Evolutionary conservation across 2,888 invertebrate genomes (phyloP).

Genomic region (Lypha dubia): DNA sequence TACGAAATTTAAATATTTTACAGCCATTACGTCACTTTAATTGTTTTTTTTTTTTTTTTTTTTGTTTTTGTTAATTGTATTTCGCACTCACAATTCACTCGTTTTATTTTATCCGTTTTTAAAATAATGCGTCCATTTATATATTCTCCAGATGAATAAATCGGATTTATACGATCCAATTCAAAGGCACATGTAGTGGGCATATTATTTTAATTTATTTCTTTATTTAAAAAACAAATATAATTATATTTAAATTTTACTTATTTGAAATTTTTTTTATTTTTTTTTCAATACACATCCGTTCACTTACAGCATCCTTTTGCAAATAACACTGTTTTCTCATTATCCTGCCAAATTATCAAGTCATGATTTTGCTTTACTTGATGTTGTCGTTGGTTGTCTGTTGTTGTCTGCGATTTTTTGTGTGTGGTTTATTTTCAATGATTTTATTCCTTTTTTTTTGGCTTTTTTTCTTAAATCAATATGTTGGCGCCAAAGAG

Average conservation of each 20-base stretch:
- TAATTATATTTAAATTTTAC: constrained; percentile 15
- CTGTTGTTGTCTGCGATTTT: constrained; percentile 45
- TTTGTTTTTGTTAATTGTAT: background rate
- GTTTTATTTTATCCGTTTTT: constrained; percentile 79
- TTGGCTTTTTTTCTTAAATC: constrained; percentile 64
- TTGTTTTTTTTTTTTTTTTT: too few species aligned
- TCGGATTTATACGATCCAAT: constrained; percentile 79
- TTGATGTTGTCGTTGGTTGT: constrained; percentile 11
- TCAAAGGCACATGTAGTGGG: constrained; percentile 81
- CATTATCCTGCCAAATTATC: constrained; percentile 52
- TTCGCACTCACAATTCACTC: constrained; percentile 78
- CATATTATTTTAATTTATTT: constrained; percentile 71
- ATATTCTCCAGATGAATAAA: constrained; percentile 80
- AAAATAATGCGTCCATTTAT: constrained; percentile 79
- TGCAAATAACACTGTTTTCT: constrained; percentile 57
- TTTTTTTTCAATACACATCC: constrained; percentile 58
- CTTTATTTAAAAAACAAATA: too few species aligned
- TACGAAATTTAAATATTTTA: background rate
- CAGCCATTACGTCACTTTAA: constrained; percentile 28
- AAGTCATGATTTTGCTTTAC: constrained; percentile 18
- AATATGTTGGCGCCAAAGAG: constrained; percentile 73
- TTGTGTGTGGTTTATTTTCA: background rate
- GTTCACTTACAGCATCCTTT: constrained; percentile 67
- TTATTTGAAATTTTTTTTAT: constrained; percentile 7
- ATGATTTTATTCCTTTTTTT: constrained; percentile 18